Evolutionary conservation across 2,888 invertebrate species (phyloP), one percentile per base, ranked within the genome.

Genomic region (Carterocephalus palaemon): DNA sequence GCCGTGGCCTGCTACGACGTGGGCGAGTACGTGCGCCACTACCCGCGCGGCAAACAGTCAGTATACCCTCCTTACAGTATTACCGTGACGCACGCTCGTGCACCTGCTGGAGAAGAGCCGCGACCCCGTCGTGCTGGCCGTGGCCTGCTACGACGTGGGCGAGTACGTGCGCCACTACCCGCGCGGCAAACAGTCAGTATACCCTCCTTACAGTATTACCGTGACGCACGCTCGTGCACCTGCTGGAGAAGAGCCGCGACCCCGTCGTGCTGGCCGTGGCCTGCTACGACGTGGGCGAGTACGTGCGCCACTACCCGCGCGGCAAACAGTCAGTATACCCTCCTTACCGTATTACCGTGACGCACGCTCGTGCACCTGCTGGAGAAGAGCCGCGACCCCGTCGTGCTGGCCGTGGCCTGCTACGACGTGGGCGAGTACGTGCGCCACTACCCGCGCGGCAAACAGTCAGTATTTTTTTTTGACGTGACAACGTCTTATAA

Each of bases 241-340:
- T n/a, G n/a, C n/a, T n/a, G n/a, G n/a, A n/a, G n/a, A n/a, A n/a
- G n/a, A n/a, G n/a, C n/a, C n/a, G n/a, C n/a, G n/a, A n/a, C n/a
- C n/a, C n/a, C n/a, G n/a, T n/a, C n/a, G n/a, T n/a, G n/a, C n/a
- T 99, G 39, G 97, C 98, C 51, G 99, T 99, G 6, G 99, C 99
- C 37, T 96, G 97, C 72, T 99, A 98, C 78, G 99, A 99, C 84
- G 93, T 99, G 61, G 99, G 99, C 42, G 99, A 99, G 88, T 99
- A 99, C 82, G 99, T 99, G 24, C 92, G 99, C 52, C 99, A 99
- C 82, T 99, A 99, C 88, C 6, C 6, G 19, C 19, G 19, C 19
- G 19, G 19, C 19, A 19, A 19, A 19, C 19, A 19, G 19, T 19
- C 3, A 19, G 6, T 19, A 19, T 19, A 6, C 6, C 4, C 6